phyloP scores from a whole-genome alignment of 2,113 vertebrate species.

The Erinaceus europaeus region DNA sequence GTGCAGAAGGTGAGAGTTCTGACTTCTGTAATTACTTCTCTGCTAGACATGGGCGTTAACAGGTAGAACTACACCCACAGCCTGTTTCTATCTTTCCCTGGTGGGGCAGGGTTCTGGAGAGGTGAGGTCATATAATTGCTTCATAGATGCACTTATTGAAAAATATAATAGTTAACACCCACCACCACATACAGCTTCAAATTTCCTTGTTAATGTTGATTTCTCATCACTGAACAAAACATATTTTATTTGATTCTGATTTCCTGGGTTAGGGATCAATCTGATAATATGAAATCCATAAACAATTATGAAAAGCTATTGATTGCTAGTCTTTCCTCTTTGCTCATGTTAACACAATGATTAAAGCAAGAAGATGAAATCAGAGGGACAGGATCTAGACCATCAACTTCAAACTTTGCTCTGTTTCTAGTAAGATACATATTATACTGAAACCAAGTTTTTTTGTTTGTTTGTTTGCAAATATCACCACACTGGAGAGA shows the following conservation, averaged over 20 bases:
- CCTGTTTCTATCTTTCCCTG: no score
- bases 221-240: background rate
- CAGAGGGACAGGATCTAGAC: background rate
- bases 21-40: no score
- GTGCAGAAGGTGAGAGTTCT: no score
- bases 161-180: background rate
- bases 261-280: background rate
- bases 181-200: background rate
- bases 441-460: background rate
- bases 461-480: no score
- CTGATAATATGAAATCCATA: background rate
- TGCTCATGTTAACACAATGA: background rate
- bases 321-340: background rate
- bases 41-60: no score
- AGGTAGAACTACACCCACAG: no score
- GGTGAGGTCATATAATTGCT: no score
- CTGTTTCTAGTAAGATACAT: background rate
- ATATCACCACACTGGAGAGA: background rate
- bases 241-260: background rate
- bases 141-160: no score
- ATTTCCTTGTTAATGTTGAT: background rate
- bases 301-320: background rate
- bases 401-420: background rate
- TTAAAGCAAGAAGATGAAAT: background rate
- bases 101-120: no score